A percentile compares a stretch with the other conserved stretches of the same genome.
These are phyloP conservation scores for Pelobates cultripes DNA, from an alignment of 2,797 vertebrate genomes.

Conservation along the genomic window DNA sequence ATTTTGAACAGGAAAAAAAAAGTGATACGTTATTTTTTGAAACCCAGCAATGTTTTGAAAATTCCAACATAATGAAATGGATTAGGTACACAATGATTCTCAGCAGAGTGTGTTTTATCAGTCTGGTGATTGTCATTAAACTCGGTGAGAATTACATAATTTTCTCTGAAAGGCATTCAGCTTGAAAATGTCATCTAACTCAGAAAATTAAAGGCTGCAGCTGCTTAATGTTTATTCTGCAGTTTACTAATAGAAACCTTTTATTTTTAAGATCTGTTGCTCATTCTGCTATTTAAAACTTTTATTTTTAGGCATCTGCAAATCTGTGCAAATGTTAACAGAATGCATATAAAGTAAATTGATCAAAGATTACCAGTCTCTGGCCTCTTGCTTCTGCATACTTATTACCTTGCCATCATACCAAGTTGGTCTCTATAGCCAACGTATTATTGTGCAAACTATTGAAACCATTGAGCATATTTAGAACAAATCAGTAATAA, in stretches of 20 bases:
- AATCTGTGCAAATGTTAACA: conserved; percentile 43
- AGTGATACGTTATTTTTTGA: conserved; percentile 32
- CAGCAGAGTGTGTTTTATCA: conserved; percentile 49
- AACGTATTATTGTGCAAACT: too few species aligned
- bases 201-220: conserved; percentile 51
- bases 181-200: conserved; percentile 54
- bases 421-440: too few species aligned
- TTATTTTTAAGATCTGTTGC: conserved; percentile 47
- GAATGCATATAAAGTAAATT: conserved; percentile 39
- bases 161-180: conserved; percentile 50
- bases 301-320: conserved; percentile 49
- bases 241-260: conserved; percentile 51
- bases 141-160: conserved; percentile 50
- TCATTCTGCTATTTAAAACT: conserved; percentile 47
- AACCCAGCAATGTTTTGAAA: conserved; percentile 45
- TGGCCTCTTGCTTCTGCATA: conserved; percentile 31
- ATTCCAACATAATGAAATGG: conserved; percentile 43
- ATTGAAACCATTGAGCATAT: too few species aligned
- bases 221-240: conserved; percentile 54
- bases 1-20: conserved; percentile 40
- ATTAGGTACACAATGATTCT: conserved; percentile 40
- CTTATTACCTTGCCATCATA: conserved; percentile 36
- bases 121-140: conserved; percentile 50
- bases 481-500: too few species aligned
- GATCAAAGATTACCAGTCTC: conserved; percentile 49